Base-by-base conservation (phyloP, 2,888 invertebrate species). In the Aphodius granarius region DNA sequence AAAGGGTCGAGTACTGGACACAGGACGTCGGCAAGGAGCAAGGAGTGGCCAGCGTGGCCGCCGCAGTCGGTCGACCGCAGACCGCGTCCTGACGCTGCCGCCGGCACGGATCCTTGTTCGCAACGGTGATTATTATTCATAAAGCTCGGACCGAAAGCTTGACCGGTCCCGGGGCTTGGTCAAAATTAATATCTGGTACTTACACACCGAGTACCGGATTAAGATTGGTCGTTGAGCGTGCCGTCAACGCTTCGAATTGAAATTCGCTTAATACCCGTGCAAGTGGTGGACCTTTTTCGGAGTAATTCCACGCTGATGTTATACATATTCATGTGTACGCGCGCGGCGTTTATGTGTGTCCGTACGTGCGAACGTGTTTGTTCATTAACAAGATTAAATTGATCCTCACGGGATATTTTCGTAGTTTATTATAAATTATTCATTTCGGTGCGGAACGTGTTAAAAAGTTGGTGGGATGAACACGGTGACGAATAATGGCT, bases 111-210 rank as follows among this genome's bases (percentile, higher is more conserved):
- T 83, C 85, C 86, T 85, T 86, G 85, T 86, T 86, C 84, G 85
- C 84, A 85, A 85, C 85, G 83, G 85, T 86, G 86, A 87, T 87
- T 87, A 87, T 86, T 86, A 87, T 87, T 87, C 87, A 87, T 87
- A 87, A 85, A 85, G 82, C 83, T 81, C 82, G 83, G 82, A 84
- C 85, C 85, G 82, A 81, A 81, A 43, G 43, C 43, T 82, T 85
- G 85, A 84, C 85, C 85, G 84, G 83, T 84, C 84, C 83, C 1
- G 43, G 81, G 81, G 82, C 83, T 83, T 84, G 82, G 83, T 83
- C 84, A 79, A 85, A 86, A 86, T 86, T 86, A 86, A 86, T 86
- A 86, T 85, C 84, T 79, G 78, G 80, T 80, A 78, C 80, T 81
- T 80, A 80, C 78, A 79, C 78, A 66, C 68, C 20, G 74, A 77